These are phyloP conservation scores for Noctua fimbriata DNA, from an alignment of 2,888 invertebrate genomes.

Conservation along the genomic window DNA sequence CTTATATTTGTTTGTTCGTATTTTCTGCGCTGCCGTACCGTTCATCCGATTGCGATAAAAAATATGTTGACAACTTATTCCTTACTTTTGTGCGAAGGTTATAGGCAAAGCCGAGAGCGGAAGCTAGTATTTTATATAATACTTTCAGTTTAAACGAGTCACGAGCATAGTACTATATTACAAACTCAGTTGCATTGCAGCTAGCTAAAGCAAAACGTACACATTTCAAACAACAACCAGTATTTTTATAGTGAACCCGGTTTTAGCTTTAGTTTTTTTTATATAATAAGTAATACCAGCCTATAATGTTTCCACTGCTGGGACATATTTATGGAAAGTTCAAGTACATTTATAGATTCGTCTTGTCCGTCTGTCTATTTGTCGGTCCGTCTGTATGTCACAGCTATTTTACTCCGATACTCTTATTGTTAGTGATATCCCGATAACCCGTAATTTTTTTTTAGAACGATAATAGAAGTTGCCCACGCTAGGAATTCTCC, in stretches of 20 bases:
- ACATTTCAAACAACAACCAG: no score
- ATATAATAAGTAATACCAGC: not conserved
- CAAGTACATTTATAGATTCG: no score
- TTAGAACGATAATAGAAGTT: not conserved
- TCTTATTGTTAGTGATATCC: not conserved
- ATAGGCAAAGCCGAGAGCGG: not conserved
- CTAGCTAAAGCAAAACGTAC: not conserved
- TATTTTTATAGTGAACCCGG: no score
- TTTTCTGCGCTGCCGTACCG: not conserved
- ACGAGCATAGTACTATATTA: not conserved
- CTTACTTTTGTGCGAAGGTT: not conserved
- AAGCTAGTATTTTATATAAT: not conserved
- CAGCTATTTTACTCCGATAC: not conserved
- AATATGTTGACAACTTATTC: not conserved
- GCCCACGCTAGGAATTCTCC: not conserved
- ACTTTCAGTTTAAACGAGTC: not conserved
- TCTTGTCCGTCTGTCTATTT: not conserved
- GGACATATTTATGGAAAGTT: not conserved
- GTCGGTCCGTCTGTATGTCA: not conserved
- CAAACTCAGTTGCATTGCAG: not conserved
- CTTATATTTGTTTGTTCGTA: not conserved
- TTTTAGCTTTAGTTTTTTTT: no score
- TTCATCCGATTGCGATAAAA: not conserved
- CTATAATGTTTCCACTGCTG: not conserved
- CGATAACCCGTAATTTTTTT: no score